Base-by-base conservation (phyloP, 2,113 vertebrate species). In the Crotalus tigris region DNA sequence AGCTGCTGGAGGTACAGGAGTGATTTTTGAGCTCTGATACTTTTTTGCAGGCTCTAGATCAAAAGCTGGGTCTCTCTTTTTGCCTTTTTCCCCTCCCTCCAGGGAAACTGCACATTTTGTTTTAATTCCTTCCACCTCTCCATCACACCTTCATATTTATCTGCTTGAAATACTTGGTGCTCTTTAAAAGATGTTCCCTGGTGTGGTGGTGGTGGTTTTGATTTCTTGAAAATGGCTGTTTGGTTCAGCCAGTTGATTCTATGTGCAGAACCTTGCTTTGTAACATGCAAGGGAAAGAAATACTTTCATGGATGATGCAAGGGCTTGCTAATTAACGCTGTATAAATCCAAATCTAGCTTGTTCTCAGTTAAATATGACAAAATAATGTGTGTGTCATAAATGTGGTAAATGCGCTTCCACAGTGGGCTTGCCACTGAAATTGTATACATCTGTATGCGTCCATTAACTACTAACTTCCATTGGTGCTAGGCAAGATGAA, bases 401-500 rank as follows among this genome's bases (percentile, higher is more conserved):
- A 26, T 81, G 75, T 81, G 75, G 75, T 81, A 81, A 44, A 81
- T 81, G 75, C 75, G 75, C 75, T 91, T 85, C 69, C 69, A 24
- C 69, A 7, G 17, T 54, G n/a, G 33, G 69, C 69, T 91, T 39
- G 15, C 21, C 33, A 44, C 64, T 91, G 64, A 59, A 51, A 59
- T 51, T 29, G 19, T 49, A 46, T 87, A n/a, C 57, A n/a, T 87
- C 91, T 87, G 57, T 64, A 87, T 81, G 54, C 85, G 87, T 33
- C 91, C 85, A 87, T 93, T 94, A 95, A 94, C 96, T 81, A 0
- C 96, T 96, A 95, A 95, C 97, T 97, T 98, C 97, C 93, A 93
- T 11, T 0, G 95, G 92, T 96, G 96, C 88, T 96, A 94, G 95
- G 87, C 94, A 94, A 92, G 96, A 96, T 95, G 95, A 94, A 95